These are phyloP conservation scores for Xyrichtys novacula DNA, from an alignment of 2,797 vertebrate species.

Conservation along the genomic window DNA sequence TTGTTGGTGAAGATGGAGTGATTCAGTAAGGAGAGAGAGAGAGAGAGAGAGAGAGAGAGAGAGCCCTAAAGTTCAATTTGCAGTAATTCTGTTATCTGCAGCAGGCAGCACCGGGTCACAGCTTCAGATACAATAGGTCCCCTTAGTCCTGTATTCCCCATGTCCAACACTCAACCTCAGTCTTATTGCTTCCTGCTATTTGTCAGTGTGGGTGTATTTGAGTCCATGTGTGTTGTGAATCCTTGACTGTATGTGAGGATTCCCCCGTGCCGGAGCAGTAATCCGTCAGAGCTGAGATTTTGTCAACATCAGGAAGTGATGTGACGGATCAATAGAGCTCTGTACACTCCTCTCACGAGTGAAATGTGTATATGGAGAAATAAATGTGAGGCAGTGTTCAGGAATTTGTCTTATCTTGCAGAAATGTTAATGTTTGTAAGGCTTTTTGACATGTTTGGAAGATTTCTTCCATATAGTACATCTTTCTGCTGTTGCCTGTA, in stretches of 20 bases:
- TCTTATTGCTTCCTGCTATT: constrained; percentile 32
- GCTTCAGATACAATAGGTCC: constrained; percentile 66
- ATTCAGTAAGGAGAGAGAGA: constrained; percentile 42
- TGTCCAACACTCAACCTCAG: constrained; percentile 46
- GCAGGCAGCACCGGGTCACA: constrained; percentile 64
- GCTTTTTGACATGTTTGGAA: too few species aligned
- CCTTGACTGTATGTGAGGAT: not conserved
- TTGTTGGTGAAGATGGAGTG: constrained; percentile 43
- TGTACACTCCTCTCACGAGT: constrained; percentile 26
- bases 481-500: too few species aligned
- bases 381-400: not conserved
- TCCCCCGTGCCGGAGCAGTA: constrained; percentile 25
- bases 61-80: constrained; percentile 79
- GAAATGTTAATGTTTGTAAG: too few species aligned
- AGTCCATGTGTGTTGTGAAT: constrained; percentile 15
- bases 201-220: not conserved
- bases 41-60: constrained; percentile 37
- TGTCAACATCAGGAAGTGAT: constrained; percentile 47
- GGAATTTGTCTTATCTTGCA: constrained; percentile 3
- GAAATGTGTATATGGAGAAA: constrained; percentile 25
- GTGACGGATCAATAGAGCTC: constrained; percentile 49
- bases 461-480: too few species aligned
- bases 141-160: constrained; percentile 41
- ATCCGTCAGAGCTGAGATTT: constrained; percentile 52
- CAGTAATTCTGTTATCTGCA: constrained; percentile 85